A percentile compares a stretch with the other conserved stretches of the same genome.
These are phyloP conservation scores for Sesamia inferens DNA, from an alignment of 2,888 invertebrate genomes.

Conservation along the genomic window DNA sequence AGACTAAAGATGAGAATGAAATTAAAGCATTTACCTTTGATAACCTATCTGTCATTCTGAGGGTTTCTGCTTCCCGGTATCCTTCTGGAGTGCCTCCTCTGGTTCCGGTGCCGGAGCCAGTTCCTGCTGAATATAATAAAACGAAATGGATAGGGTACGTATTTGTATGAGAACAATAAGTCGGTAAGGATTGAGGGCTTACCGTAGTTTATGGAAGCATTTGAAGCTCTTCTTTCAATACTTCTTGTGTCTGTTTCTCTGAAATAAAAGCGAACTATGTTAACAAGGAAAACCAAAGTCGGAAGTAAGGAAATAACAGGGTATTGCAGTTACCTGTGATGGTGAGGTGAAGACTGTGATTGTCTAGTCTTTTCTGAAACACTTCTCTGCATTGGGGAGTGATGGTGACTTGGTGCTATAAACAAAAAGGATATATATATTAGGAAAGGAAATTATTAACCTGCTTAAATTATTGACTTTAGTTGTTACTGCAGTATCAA, in stretches of 20 bases:
- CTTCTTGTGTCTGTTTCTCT: slow-evolving; percentile 85
- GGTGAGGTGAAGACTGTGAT: slow-evolving; percentile 84
- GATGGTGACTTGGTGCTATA: slow-evolving; percentile 76
- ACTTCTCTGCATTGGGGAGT: slow-evolving; percentile 91
- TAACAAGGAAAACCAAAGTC: slow-evolving; percentile 2
- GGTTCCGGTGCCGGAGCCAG: slow-evolving; percentile 68
- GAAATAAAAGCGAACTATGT: slow-evolving; percentile 51
- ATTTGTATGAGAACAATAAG: not conserved
- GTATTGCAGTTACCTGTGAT: slow-evolving; percentile 78
- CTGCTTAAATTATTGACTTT: not conserved
- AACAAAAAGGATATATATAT: not conserved
- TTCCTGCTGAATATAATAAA: slow-evolving; percentile 71
- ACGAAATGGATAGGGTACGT: not conserved
- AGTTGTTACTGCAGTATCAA: not conserved
- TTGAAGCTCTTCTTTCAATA: slow-evolving; percentile 86
- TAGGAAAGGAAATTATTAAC: not conserved
- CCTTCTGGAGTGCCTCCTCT: slow-evolving; percentile 86
- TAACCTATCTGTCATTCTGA: slow-evolving; percentile 82
- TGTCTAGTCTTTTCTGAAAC: slow-evolving; percentile 92
- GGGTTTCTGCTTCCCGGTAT: slow-evolving; percentile 85
- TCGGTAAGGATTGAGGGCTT: slow-evolving; percentile 36
- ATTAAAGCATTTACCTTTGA: slow-evolving; percentile 76
- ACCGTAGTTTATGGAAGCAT: slow-evolving; percentile 86
- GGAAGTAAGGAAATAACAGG: not conserved
- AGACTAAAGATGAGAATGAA: not conserved